These are phyloP conservation scores for Dendroctonus valens DNA, from an alignment of 1,140 invertebrate genomes.

Conservation along the genomic window DNA sequence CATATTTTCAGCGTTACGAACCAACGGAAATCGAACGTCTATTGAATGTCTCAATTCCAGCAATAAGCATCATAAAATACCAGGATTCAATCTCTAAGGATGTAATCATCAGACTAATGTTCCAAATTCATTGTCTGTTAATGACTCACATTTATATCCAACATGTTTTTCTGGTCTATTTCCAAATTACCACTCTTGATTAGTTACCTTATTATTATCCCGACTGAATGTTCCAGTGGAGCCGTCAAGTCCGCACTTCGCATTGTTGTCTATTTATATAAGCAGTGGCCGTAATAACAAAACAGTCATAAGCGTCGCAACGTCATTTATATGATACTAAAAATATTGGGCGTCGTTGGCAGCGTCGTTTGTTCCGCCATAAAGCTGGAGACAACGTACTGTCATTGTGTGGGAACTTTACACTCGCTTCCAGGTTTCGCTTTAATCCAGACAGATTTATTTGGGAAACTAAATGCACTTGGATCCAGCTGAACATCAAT, in stretches of 20 bases:
- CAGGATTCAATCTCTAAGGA: too few relatives aligned
- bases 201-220: background rate
- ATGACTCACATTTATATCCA: too few relatives aligned
- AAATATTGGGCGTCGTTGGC: slow-evolving; percentile 21
- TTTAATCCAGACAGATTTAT: too few relatives aligned
- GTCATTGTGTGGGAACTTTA: background rate
- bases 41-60: too few relatives aligned
- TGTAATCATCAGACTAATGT: too few relatives aligned
- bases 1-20: too few relatives aligned
- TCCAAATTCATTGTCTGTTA: too few relatives aligned
- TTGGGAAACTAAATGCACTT: too few relatives aligned
- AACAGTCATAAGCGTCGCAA: slow-evolving; percentile 20
- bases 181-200: background rate
- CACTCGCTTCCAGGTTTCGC: background rate
- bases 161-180: too few relatives aligned
- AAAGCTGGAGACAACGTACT: slow-evolving; percentile 3
- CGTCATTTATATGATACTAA: slow-evolving; percentile 21
- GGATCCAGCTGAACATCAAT: too few relatives aligned
- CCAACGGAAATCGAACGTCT: too few relatives aligned
- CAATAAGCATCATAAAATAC: too few relatives aligned
- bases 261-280: slow-evolving; percentile 23
- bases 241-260: slow-evolving; percentile 15
- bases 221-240: slow-evolving; percentile 8
- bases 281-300: slow-evolving; percentile 17
- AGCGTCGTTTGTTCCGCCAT: slow-evolving; percentile 7